These are phyloP conservation scores for Drosophila leontia DNA, from an alignment of 1,140 invertebrate species.

Conservation along the genomic window DNA sequence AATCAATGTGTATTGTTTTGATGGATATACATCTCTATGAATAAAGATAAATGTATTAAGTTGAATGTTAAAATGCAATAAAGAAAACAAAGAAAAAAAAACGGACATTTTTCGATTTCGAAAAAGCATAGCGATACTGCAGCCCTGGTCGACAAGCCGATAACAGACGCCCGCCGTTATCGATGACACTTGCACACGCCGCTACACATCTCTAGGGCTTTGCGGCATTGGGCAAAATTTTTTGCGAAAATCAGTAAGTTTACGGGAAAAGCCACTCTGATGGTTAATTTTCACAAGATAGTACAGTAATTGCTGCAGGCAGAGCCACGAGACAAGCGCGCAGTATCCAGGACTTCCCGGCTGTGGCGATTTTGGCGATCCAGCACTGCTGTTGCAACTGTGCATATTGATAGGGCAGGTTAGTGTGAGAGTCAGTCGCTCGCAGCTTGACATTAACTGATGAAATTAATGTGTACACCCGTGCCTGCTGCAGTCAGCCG, in stretches of 20 bases:
- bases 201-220: conserved; percentile 67
- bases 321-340: background rate
- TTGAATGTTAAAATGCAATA: conserved; percentile 76
- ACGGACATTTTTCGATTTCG: conserved; percentile 15
- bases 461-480: conserved; percentile 40
- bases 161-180: conserved; percentile 54
- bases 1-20: conserved; percentile 77
- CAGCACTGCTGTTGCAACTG: conserved; percentile 11
- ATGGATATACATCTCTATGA: conserved; percentile 74
- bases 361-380: background rate
- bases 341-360: background rate
- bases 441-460: conserved; percentile 13
- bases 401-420: conserved; percentile 35
- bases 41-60: conserved; percentile 76
- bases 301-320: conserved; percentile 20
- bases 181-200: conserved; percentile 50
- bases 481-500: conserved; percentile 56
- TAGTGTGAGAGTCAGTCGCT: conserved; percentile 20
- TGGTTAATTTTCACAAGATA: conserved; percentile 10
- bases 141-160: conserved; percentile 30
- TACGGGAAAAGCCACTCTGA: conserved; percentile 5
- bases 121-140: background rate
- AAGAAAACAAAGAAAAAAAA: conserved; percentile 55
- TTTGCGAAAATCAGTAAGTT: conserved; percentile 37
- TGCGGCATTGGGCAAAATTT: conserved; percentile 71